These are phyloP conservation scores for Drosophila stalkeri DNA, from an alignment of 2,888 invertebrate genomes.

Conservation along the genomic window DNA sequence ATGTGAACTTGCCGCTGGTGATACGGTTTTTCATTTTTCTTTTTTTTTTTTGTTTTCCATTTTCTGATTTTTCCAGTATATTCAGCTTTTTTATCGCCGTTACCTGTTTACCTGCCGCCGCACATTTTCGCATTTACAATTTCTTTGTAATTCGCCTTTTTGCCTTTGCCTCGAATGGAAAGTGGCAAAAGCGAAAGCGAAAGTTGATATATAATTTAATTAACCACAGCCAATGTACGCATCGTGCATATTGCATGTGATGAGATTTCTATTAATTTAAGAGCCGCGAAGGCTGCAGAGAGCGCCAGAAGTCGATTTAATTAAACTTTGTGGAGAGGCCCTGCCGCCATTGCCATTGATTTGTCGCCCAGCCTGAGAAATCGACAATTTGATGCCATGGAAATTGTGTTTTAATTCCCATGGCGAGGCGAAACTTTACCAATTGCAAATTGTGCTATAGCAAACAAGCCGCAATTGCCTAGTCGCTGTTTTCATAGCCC, in stretches of 20 bases:
- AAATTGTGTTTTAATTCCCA: conserved; percentile 18
- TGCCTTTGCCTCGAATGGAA: conserved; percentile 4
- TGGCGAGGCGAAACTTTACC: conserved; percentile 30
- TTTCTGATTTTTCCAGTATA: conserved; percentile 7
- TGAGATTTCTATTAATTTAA: conserved; percentile 51
- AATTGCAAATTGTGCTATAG: conserved; percentile 59
- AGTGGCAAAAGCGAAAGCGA: conserved; percentile 24
- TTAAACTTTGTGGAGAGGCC: conserved; percentile 45
- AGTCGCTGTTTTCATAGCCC: conserved; percentile 35
- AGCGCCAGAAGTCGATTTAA: conserved; percentile 49
- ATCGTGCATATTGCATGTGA: conserved; percentile 31
- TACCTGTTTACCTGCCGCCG: conserved; percentile 24
- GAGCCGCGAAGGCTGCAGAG: not conserved
- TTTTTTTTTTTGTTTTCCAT: not conserved
- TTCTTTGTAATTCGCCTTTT: conserved; percentile 32
- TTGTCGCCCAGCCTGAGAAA: conserved; percentile 22
- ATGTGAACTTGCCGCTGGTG: conserved; percentile 38
- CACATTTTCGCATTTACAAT: conserved; percentile 26
- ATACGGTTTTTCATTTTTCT: not conserved
- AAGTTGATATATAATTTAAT: conserved; percentile 50
- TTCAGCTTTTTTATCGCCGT: conserved; percentile 2
- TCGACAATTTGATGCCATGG: not conserved
- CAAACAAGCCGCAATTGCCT: conserved; percentile 39
- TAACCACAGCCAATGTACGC: conserved; percentile 39
- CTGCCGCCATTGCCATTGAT: conserved; percentile 19